phyloP scores from a whole-genome alignment of 2,888 invertebrate genomes.

The Argynnis bischoffii region DNA sequence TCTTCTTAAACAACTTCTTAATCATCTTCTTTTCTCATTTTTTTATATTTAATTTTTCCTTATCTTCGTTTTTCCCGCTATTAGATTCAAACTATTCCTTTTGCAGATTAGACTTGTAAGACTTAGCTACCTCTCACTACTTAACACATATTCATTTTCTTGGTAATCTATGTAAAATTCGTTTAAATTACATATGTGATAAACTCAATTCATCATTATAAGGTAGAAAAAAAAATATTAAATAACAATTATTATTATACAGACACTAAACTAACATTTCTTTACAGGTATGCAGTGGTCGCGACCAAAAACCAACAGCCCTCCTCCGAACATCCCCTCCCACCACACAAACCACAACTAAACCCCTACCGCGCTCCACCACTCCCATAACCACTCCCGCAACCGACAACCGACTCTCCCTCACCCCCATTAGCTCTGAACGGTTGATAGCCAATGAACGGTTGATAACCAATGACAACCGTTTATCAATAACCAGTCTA shows the following conservation, averaged over 20 bases:
- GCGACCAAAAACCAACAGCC: conserved; percentile 71
- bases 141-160: too few species aligned
- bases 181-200: background rate
- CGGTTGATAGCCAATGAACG: conserved; percentile 8
- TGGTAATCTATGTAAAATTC: too few species aligned
- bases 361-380: conserved; percentile 60
- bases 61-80: too few species aligned
- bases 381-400: conserved; percentile 55
- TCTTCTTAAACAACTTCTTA: too few species aligned
- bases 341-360: conserved; percentile 53
- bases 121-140: too few species aligned
- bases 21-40: too few species aligned
- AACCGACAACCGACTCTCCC: conserved; percentile 58
- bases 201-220: background rate
- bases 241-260: background rate
- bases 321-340: conserved; percentile 71
- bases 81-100: too few species aligned
- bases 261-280: background rate
- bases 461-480: conserved; percentile 45
- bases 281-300: conserved; percentile 75
- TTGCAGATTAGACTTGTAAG: too few species aligned
- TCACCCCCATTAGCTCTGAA: conserved; percentile 11
- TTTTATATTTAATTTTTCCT: too few species aligned
- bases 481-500: conserved; percentile 57
- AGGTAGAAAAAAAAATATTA: background rate